Evolutionary conservation across 2,888 invertebrate species (phyloP), one percentile per base, ranked within the genome.

Genomic region (Lepidocyrtoides sp.): DNA sequence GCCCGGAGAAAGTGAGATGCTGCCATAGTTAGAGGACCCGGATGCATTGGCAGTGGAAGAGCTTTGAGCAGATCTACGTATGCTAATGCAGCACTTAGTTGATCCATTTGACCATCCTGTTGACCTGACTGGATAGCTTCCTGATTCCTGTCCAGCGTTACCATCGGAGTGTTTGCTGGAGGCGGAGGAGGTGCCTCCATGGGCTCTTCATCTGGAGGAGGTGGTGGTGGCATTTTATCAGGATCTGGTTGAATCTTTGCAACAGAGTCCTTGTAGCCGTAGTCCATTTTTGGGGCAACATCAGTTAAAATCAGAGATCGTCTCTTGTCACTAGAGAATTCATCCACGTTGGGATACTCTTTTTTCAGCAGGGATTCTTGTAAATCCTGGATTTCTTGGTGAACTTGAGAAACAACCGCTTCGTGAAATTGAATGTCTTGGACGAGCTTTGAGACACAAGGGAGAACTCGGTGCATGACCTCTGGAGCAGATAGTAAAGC

Each of bases 31-130:
- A 93, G 82, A 0, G 93, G 93, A 0, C 93, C 93, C 0, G 90
- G 91, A 48, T 93, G 93, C 66, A 93, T 86, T 2, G 41, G 66
- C 0, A 91, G 20, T 0, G 93, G 93, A n/a, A 93, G 89, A 0
- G 93, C 93, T 57, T 92, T 93, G 1, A 93, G 41, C 4, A 93
- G 77, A 84, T 93, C 93, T n/a, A 93, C 87, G 54, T 93, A 93
- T 8, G 92, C 87, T 10, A 93, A 63, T 8, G 93, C 93, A 5
- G 92, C 92, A 54, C 90, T 91, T 2, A 93, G 77, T 60, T 92
- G 89, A 2, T 84, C 90, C 54, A 90, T 75, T 20, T 89, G 88
- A 12, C 89, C 89, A 10, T 83, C 90, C 2, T 66, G 36, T 48
- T 89, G 87, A 0, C 89, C 89, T 0, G 69, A 69, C n/a, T 92